Base-by-base conservation (phyloP, 2,113 vertebrate genomes). In the Phaethon lepturus region DNA sequence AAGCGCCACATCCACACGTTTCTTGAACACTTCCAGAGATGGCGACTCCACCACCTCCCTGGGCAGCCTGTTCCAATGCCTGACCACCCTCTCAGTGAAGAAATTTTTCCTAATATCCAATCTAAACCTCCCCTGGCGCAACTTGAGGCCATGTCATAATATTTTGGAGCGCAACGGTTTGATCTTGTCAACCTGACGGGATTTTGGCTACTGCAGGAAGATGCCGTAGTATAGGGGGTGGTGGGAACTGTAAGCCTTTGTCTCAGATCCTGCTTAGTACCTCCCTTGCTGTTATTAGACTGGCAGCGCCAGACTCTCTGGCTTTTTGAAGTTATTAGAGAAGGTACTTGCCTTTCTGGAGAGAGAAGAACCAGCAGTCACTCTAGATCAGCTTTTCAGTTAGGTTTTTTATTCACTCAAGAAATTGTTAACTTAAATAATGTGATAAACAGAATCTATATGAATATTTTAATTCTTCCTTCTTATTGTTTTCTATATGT, bases 221-320 rank as follows among this genome's bases (percentile, higher is more conserved):
- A 7, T 80, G 55, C 23, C 0, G 0, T 77, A 29, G 5, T 19
- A 7, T 1, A 38, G 33, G 24, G 44, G 15, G 13, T 24, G 28
- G 25, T 73, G 42, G 49, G n/a, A 66, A 42, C 10, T 69, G 2
- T 26, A 67, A 92, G 52, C 14, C 45, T 45, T 68, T 67, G 26
- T 44, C 25, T 49, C 31, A 45, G 29, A 64, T n/a, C 4, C n/a
- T 73, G 23, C 16, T 84, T 22, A 26, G 50, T 31, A 38, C 13
- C 19, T 89, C 11, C 19, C 19, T 68, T 49, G 44, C 38, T 47
- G 18, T 40, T 62, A 1, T 42, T 38, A 69, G 63, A 14, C 35
- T 60, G n/a, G 10, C 38, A 73, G 33, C 4, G 1, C 15, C 45
- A 71, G 28, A 62, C 56, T 45, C 17, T 55, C 44, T 83, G 67